phyloP scores from a whole-genome alignment of 2,113 vertebrate genomes.

The Puffinus mauretanicus region DNA sequence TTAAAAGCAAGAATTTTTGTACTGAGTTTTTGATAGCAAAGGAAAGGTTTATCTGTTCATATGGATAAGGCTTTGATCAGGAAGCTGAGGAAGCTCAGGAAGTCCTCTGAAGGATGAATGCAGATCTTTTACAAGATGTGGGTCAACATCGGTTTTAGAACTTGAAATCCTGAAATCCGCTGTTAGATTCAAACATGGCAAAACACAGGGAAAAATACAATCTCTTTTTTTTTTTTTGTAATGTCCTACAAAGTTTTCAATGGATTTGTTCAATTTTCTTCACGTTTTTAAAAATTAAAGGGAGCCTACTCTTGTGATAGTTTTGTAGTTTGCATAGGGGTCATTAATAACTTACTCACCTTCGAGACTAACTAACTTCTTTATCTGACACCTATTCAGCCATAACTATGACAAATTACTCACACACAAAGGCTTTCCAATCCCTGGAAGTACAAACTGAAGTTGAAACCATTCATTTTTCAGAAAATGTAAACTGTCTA shows the following conservation, averaged over 20 bases:
- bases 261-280: background rate
- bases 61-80: background rate
- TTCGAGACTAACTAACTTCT: background rate
- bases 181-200: background rate
- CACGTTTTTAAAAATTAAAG: background rate
- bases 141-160: background rate
- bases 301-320: background rate
- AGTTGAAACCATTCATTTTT: conserved; percentile 1
- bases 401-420: background rate
- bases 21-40: background rate
- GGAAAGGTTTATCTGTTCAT: background rate
- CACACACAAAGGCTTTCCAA: background rate
- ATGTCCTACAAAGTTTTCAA: background rate
- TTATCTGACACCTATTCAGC: conserved; percentile 9
- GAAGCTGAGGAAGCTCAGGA: background rate
- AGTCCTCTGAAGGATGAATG: background rate
- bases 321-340: background rate
- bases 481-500: background rate
- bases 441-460: background rate
- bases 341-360: conserved; percentile 25
- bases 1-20: background rate
- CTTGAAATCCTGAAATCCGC: background rate
- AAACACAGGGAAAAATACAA: background rate
- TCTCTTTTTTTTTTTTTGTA: background rate
- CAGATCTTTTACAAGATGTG: background rate